These are phyloP conservation scores for Eristalis tenax DNA, from an alignment of 2,888 invertebrate genomes.

Conservation along the genomic window DNA sequence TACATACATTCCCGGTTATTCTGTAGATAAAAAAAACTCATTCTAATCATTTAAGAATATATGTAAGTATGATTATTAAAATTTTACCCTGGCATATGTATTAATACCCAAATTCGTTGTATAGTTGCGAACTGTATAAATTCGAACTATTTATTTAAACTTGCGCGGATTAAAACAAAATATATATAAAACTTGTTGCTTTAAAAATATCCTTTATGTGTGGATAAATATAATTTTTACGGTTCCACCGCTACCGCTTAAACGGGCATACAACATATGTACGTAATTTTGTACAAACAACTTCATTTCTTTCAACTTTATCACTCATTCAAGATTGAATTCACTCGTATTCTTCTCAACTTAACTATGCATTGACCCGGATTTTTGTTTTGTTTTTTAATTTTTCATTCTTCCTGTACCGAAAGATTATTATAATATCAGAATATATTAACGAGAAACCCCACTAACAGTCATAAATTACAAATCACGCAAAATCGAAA, in stretches of 20 bases:
- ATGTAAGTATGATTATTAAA: too few species aligned
- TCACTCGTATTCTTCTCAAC: neutral
- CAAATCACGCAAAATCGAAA: neutral
- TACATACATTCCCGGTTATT: too few species aligned
- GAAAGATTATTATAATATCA: neutral
- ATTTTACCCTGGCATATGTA: too few species aligned
- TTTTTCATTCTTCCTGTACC: neutral
- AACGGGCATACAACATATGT: neutral
- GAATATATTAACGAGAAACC: neutral
- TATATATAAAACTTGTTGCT: neutral
- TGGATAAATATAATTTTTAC: too few species aligned
- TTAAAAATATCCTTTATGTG: neutral
- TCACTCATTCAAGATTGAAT: neutral
- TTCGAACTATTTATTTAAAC: neutral
- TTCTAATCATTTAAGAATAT: too few species aligned
- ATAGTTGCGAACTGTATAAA: too few species aligned
- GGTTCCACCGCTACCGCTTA: too few species aligned
- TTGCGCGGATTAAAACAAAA: neutral
- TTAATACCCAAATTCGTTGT: too few species aligned
- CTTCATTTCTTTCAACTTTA: neutral
- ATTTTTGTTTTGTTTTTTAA: neutral
- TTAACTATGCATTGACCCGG: neutral
- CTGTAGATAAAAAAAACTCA: too few species aligned
- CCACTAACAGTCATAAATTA: neutral
- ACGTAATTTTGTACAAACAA: neutral